Base-by-base conservation (phyloP, 2,113 vertebrate species). In the Charina bottae region DNA sequence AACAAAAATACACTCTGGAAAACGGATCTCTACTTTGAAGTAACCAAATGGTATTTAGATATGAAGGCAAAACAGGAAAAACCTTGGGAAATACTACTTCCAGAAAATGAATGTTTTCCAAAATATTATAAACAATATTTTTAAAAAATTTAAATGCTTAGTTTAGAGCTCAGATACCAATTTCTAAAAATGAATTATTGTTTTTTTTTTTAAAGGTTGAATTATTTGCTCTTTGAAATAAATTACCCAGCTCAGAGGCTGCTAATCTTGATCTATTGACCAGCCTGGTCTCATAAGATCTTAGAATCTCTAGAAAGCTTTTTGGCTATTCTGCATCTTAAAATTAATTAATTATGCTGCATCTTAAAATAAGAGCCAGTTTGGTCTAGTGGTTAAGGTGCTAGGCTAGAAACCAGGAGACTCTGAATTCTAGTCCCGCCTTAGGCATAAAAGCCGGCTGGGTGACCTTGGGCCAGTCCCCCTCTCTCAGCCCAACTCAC, bases 171-270 rank as follows among this genome's bases (percentile, higher is more conserved):
- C 86, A 91, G 33, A 26, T 88, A 24, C 10, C 23, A 53, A 42
- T 33, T 2, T 87, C n/a, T 19, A 72, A 33, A 72, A 72, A 72
- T 72, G 19, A 72, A 72, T 33, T 33, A 37, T 19, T 13, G 1
- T 15, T 84, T 2, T 4, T 53, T 84, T 83, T 56, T 33, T 54
- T 28, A 83, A 95, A 24, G 62, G 87, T 5, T 4, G 2, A 42
- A 24, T 95, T 92, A 84, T 13, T 11, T 94, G 85, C 94, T 92
- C 89, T 91, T 91, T 88, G 72, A 94, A 95, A 88, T 93, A 96
- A 95, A 94, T 90, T 83, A 87, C 46, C 85, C 33, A 91, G 92
- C 93, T 93, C 0, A 0, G 87, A 72, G 64, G 42, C 87, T 88
- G 78, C 89, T 86, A 46, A 7, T 90, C 87, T 93, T 91, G 93